A percentile compares a stretch with the other conserved stretches of the same genome.
Evolutionary conservation across 2,113 vertebrate species (phyloP).

Genomic region (Sceloporus tristichus): DNA sequence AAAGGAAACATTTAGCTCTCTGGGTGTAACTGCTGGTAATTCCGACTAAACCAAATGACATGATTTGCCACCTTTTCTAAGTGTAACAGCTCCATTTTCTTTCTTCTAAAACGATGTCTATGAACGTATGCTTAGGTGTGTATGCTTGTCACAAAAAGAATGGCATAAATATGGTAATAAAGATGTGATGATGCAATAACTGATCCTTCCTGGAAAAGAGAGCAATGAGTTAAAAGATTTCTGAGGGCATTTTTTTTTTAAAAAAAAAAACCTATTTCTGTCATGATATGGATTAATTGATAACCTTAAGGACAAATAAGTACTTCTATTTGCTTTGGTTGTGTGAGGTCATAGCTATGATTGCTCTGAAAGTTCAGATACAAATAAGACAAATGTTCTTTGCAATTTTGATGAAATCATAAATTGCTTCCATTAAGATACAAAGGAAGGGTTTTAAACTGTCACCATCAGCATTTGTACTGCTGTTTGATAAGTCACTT

Average conservation of each 20-base stretch:
- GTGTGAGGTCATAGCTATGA: background rate
- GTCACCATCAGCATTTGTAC: constrained; percentile 1
- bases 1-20: background rate
- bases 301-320: background rate
- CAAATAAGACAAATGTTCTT: constrained; percentile 39
- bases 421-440: constrained; percentile 25
- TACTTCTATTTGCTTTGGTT: constrained; percentile 25
- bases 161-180: background rate
- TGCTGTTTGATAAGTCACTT: constrained; percentile 13
- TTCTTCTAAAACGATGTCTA: background rate
- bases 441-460: constrained; percentile 39
- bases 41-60: background rate
- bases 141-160: background rate
- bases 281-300: background rate
- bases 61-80: background rate
- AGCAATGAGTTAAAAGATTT: background rate
- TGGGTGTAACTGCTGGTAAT: background rate
- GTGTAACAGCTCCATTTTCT: background rate
- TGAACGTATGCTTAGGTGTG: too few relatives aligned
- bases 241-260: background rate
- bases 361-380: constrained; percentile 25
- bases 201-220: background rate
- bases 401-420: constrained; percentile 12
- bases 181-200: background rate
- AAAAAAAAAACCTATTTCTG: background rate